These are phyloP conservation scores for Hermodice carunculata DNA, from an alignment of 2,888 invertebrate genomes.

Conservation along the genomic window DNA sequence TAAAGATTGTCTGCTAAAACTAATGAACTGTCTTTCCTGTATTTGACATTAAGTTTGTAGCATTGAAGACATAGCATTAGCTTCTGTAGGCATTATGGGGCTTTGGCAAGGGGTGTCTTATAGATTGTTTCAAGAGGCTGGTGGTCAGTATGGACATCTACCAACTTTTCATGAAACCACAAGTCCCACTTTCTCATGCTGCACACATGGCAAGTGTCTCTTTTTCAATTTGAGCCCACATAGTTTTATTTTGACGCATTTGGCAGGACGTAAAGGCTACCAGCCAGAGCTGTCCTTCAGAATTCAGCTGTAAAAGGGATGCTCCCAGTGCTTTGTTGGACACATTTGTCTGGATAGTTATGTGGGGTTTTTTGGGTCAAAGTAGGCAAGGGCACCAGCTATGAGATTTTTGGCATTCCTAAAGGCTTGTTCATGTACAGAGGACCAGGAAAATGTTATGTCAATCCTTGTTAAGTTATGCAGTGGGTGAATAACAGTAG, in stretches of 20 bases:
- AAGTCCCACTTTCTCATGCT: conserved; percentile 6
- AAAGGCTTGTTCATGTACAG: conserved; percentile 7
- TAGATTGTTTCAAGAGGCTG: no score
- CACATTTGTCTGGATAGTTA: no score
- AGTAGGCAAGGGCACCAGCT: conserved; percentile 11
- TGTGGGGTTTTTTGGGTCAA: conserved; percentile 1
- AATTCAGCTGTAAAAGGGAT: no score
- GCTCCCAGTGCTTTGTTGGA: no score
- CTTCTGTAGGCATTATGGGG: conserved; percentile 9
- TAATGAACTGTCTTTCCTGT: conserved; percentile 9
- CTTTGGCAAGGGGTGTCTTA: background rate
- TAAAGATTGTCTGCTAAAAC: conserved; percentile 5
- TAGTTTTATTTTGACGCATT: background rate
- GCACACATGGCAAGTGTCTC: conserved; percentile 3
- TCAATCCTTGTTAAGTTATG: conserved; percentile 3
- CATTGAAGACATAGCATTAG: conserved; percentile 17
- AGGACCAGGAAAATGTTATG: conserved; percentile 10
- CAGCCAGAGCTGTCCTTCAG: no score
- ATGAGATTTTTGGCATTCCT: conserved; percentile 10
- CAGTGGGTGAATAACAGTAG: conserved; percentile 4
- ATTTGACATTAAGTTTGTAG: conserved; percentile 6
- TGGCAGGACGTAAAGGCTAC: no score
- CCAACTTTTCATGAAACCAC: conserved; percentile 8
- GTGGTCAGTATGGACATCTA: conserved; percentile 17
- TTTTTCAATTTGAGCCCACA: conserved; percentile 9